These are phyloP conservation scores for Physocephala rufipes DNA, from an alignment of 2,888 invertebrate species.

Conservation along the genomic window DNA sequence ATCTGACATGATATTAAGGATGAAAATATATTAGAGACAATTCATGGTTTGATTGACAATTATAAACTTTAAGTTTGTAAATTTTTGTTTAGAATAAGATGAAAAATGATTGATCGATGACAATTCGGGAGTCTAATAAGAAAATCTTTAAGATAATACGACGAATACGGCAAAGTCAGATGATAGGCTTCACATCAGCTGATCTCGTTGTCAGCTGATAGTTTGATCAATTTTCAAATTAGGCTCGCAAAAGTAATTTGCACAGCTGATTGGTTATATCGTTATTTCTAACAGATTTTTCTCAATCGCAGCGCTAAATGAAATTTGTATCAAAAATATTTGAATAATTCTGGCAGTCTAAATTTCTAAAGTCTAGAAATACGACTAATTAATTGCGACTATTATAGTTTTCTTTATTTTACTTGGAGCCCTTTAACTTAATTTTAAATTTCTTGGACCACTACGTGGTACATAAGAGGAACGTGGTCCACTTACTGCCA, in stretches of 20 bases:
- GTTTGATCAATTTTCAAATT: constrained; percentile 57
- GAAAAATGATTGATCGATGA: constrained; percentile 39
- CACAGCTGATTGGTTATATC: constrained; percentile 1
- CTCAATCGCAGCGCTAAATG: background rate
- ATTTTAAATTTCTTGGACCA: constrained; percentile 55
- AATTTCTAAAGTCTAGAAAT: constrained; percentile 36
- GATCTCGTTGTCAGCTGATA: too few relatives aligned
- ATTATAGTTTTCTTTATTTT: constrained; percentile 25
- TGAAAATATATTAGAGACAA: too few relatives aligned
- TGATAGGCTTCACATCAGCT: too few relatives aligned
- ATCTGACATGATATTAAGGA: too few relatives aligned
- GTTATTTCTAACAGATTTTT: background rate
- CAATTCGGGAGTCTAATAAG: constrained; percentile 66
- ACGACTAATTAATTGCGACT: constrained; percentile 31
- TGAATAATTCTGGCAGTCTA: constrained; percentile 33
- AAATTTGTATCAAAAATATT: constrained; percentile 6
- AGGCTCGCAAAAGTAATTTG: constrained; percentile 63
- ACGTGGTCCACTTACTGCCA: constrained; percentile 51
- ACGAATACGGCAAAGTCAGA: background rate
- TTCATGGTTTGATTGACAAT: too few relatives aligned
- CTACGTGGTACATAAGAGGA: constrained; percentile 55
- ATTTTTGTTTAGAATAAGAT: background rate
- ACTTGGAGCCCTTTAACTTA: constrained; percentile 44
- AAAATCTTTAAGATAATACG: constrained; percentile 47
- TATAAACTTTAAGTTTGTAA: background rate